Conservation (phyloP, 92 coral and sea anemone genomes). For the Pocillopora meandrina region DNA sequence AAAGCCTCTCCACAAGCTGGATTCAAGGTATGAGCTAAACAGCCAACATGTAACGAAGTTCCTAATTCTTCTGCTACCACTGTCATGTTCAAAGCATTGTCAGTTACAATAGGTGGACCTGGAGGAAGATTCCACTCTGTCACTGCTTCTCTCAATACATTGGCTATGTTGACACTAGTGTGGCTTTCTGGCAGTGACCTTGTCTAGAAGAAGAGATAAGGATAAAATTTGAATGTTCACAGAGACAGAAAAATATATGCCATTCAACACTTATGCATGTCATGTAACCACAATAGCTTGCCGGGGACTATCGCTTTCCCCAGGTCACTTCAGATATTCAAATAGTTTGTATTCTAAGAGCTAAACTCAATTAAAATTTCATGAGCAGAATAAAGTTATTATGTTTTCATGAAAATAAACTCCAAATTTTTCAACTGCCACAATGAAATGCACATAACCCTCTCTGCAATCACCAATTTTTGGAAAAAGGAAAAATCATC, state of each 20-base stretch:
- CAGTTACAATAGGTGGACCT: constrained; percentile 59
- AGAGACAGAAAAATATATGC: background rate
- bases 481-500: background rate
- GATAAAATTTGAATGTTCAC: background rate
- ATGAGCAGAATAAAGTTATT: too few relatives aligned
- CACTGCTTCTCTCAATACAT: constrained; percentile 58
- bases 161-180: constrained; percentile 59
- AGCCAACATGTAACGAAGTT: constrained; percentile 46
- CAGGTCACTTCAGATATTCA: too few relatives aligned
- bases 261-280: background rate
- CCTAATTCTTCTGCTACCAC: constrained; percentile 59
- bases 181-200: constrained; percentile 47
- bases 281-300: background rate
- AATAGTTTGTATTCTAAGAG: too few relatives aligned
- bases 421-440: too few relatives aligned
- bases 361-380: too few relatives aligned
- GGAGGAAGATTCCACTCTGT: constrained; percentile 59
- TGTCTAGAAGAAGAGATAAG: constrained; percentile 29
- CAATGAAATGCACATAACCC: too few relatives aligned
- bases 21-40: constrained; percentile 63
- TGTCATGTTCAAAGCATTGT: constrained; percentile 60
- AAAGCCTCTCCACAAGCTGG: constrained; percentile 61
- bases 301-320: too few relatives aligned
- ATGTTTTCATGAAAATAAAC: too few relatives aligned
- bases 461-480: too few relatives aligned